Evolutionary conservation across 2,113 vertebrate genomes (phyloP), one percentile per base, ranked within the genome.

Genomic region (Sinosuthora webbiana): DNA sequence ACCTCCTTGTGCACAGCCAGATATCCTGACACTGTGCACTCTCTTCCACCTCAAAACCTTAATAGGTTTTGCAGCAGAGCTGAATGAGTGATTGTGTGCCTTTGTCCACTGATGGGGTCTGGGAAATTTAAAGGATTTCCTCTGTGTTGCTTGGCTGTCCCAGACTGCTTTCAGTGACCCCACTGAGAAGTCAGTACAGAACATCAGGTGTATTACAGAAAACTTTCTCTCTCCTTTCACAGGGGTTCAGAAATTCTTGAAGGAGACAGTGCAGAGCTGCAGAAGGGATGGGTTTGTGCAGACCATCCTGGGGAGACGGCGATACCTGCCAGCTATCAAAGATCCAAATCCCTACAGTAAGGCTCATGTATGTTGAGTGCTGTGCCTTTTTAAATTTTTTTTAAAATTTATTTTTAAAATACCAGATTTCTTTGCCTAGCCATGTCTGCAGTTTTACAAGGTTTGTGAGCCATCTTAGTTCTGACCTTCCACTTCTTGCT

Each of bases 271-370:
- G 82, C 98, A 97, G 97, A 99, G 97, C 70, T 99, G 99, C 93
- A 92, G 90, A n/a, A 98, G 98, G 96, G 98, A 98, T 33, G 99
- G 99, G 6, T 99, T 98, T 92, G 99, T 99, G 96, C 98, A 98
- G 97, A 99, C 99, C 9, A 98, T 99, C 82, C 98, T 99, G 96
- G 99, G 99, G 63, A 98, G 99, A 27, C 98, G 98, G 81, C 98
- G 99, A 76, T 99, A 99, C 96, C 97, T 99, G 37, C 98, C 99
- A 80, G 98, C 98, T 82, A 99, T 99, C 97, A 98, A 98, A 42
- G 98, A 99, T 60, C 84, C 96, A 73, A 99, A 99, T 35, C 81
- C 96, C 28, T 99, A 99, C 94, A 96, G 96, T 47, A 99, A 98
- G 98, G 98, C 99, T 92, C 99, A 99, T 0, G 99, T 99, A 97